These are phyloP conservation scores for Eristalinus sepulchralis DNA, from an alignment of 2,888 invertebrate genomes.

Conservation along the genomic window DNA sequence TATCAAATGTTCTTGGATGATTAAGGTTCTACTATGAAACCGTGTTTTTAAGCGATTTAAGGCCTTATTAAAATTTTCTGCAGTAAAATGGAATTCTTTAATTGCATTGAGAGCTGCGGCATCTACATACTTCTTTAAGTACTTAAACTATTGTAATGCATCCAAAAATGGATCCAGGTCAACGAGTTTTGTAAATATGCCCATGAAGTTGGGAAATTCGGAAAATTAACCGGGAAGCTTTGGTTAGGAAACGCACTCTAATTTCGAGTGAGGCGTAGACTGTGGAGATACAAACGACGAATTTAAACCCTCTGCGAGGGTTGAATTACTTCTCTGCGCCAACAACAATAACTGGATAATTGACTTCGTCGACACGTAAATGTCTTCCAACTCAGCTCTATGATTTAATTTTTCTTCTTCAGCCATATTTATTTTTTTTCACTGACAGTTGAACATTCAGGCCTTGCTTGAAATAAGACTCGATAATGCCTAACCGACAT, in stretches of 20 bases:
- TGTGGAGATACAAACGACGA: not conserved
- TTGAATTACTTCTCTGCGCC: not conserved
- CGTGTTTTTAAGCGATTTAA: constrained; percentile 5
- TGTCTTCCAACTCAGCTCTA: constrained; percentile 41
- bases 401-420: constrained; percentile 25
- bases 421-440: too few species aligned
- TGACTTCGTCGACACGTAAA: constrained; percentile 52
- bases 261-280: constrained; percentile 45
- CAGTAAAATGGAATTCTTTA: constrained; percentile 7
- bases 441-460: too few species aligned
- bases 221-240: not conserved
- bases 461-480: too few species aligned
- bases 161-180: not conserved
- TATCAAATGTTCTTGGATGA: constrained; percentile 2
- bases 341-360: constrained; percentile 39
- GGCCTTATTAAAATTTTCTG: not conserved
- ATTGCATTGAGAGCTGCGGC: constrained; percentile 16
- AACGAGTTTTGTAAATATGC: not conserved
- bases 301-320: constrained; percentile 7
- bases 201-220: not conserved
- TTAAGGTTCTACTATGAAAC: constrained; percentile 1
- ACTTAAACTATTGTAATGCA: constrained; percentile 41
- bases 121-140: constrained; percentile 2
- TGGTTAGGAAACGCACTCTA: constrained; percentile 18
- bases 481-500: too few species aligned